phyloP scores from a whole-genome alignment of 2,888 invertebrate species.

The Salticus scenicus region DNA sequence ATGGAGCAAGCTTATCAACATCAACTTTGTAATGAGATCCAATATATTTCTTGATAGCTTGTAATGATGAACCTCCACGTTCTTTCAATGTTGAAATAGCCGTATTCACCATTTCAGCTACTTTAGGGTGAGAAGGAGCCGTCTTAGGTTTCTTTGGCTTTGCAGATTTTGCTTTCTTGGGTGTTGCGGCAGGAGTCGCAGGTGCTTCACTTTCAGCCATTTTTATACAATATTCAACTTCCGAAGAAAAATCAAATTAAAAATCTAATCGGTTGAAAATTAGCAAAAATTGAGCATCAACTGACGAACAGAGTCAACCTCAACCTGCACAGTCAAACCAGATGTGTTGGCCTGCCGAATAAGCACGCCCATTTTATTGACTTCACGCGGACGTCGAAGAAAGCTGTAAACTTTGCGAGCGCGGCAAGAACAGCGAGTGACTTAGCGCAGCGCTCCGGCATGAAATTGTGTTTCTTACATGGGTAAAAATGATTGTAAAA shows the following conservation, averaged over 20 bases:
- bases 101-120: constrained; percentile 79
- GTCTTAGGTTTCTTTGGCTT: constrained; percentile 70
- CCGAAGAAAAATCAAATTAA: background rate
- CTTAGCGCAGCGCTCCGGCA: constrained; percentile 20
- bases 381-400: constrained; percentile 64
- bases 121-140: constrained; percentile 80
- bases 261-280: background rate
- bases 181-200: constrained; percentile 43
- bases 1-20: constrained; percentile 77
- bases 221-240: too few relatives aligned
- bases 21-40: constrained; percentile 80
- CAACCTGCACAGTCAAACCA: background rate
- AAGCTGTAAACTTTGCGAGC: constrained; percentile 70
- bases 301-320: background rate
- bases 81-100: constrained; percentile 76
- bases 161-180: constrained; percentile 48
- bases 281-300: background rate
- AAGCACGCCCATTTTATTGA: constrained; percentile 29
- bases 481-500: constrained; percentile 34
- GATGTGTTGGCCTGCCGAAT: background rate
- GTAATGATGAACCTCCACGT: constrained; percentile 80
- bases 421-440: constrained; percentile 55
- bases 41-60: constrained; percentile 82
- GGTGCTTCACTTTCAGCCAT: constrained; percentile 57
- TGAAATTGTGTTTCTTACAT: constrained; percentile 62